These are phyloP conservation scores for Todiramphus chloris DNA, from an alignment of 2,113 vertebrate species.

Conservation along the genomic window DNA sequence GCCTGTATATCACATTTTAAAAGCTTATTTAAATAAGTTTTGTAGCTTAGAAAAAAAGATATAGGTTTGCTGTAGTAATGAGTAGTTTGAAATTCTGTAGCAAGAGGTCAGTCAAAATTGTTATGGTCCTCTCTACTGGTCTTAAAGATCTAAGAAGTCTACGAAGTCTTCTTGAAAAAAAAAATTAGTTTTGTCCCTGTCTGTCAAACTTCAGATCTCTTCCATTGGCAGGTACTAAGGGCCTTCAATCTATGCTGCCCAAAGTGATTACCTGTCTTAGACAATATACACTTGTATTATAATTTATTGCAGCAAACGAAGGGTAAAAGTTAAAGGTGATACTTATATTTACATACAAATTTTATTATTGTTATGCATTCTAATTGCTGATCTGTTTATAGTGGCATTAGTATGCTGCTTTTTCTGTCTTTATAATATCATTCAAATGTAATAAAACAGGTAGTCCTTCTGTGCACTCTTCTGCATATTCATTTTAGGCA, in stretches of 20 bases:
- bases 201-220: not conserved
- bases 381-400: not conserved
- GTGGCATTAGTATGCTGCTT: not conserved
- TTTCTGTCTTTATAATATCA: not conserved
- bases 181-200: not conserved
- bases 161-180: not conserved
- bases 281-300: not conserved
- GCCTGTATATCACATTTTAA: not conserved
- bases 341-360: not conserved
- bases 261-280: not conserved
- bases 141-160: not conserved
- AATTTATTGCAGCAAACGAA: not conserved
- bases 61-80: not conserved
- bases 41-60: not conserved
- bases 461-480: not conserved
- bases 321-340: not conserved
- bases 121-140: not conserved
- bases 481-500: not conserved
- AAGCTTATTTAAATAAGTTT: not conserved
- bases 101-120: not conserved
- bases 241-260: not conserved
- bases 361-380: not conserved
- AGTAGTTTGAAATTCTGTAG: not conserved
- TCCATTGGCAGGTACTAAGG: not conserved
- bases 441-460: not conserved